Evolutionary conservation across 2,797 vertebrate genomes (phyloP), one percentile per base, ranked within the genome.

Genomic region (Pogoniulus pusillus): DNA sequence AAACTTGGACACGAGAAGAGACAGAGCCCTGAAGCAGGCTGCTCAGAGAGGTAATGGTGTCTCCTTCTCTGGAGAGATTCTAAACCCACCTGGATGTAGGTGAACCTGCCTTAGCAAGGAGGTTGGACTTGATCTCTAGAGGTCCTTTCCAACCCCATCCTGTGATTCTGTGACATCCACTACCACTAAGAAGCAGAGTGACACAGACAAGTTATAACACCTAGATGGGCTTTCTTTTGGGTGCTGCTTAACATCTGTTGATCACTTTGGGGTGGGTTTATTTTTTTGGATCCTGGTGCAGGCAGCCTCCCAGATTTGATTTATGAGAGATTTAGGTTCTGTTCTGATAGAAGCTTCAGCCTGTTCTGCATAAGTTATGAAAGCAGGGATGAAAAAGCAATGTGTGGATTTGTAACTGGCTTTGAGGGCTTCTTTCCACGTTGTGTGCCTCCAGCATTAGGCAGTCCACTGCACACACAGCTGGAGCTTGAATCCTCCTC

Each of bases 291-390:
- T 49, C 41, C 53, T 68, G 86, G 47, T 53, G 68, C 51, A 80
- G 65, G 12, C 74, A 89, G 57, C 72, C 73, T 72, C 43, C 58
- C 71, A 82, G 63, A 53, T 85, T 71, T 77, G 83, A 91, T 93
- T 93, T 90, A 43, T 66, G 63, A 70, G 53, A 70, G 84, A 66
- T 92, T 87, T 86, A 34, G 92, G 82, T 85, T 88, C 59, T 82
- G 20, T 84, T 93, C 92, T 92, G 90, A 93, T 81, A 96, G 71
- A 88, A 93, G 75, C 75, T 59, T 77, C 39, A 86, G 93, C 70
- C 83, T 93, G 93, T 83, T 93, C 91, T 89, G 90, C 85, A 92
- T 93, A 94, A 95, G 76, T 93, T 94, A 94, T 94, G 93, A 85
- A 91, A 86, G 69, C 45, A n/a, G 43, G 93, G 92, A 91, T 96